These are phyloP conservation scores for Pinctada fucata DNA, from an alignment of 2,888 invertebrate species.

Conservation along the genomic window DNA sequence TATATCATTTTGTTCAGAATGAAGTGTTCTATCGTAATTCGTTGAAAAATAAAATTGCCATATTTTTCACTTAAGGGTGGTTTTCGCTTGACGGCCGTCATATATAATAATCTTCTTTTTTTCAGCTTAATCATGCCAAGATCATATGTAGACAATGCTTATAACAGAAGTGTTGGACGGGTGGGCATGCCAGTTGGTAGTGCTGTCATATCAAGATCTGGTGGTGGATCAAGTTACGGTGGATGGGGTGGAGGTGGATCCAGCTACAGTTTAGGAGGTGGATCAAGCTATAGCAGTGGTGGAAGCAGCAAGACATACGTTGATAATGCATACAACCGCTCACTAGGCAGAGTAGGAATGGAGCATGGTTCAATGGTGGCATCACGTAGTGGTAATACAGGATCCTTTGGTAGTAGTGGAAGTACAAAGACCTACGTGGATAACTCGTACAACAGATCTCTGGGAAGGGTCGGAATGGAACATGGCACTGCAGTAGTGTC, in stretches of 20 bases:
- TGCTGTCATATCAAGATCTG: conserved; percentile 21
- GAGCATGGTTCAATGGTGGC: conserved; percentile 15
- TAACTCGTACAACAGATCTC: conserved; percentile 23
- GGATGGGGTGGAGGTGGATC: not conserved
- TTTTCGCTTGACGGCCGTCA: too few species aligned
- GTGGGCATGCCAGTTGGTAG: conserved; percentile 41
- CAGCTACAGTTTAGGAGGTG: not conserved
- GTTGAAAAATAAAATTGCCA: too few species aligned
- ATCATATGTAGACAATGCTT: conserved; percentile 37
- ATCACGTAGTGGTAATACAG: conserved; percentile 10
- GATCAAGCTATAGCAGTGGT: not conserved
- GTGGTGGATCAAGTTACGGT: not conserved
- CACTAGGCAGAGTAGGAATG: conserved; percentile 32
- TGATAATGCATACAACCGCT: conserved; percentile 25
- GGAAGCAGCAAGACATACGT: conserved; percentile 15
- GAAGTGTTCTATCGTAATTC: too few species aligned
- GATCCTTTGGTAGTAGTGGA: not conserved
- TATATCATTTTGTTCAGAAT: too few species aligned
- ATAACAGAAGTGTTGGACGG: conserved; percentile 35
- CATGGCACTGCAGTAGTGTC: conserved; percentile 32
- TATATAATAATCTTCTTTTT: too few species aligned
- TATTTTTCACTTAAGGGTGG: too few species aligned
- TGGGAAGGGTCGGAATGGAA: conserved; percentile 39
- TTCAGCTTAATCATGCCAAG: not conserved
- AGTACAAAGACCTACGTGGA: conserved; percentile 27